These are phyloP conservation scores for Panthera tigris DNA, from an alignment of 2,113 vertebrate species.

Conservation along the genomic window DNA sequence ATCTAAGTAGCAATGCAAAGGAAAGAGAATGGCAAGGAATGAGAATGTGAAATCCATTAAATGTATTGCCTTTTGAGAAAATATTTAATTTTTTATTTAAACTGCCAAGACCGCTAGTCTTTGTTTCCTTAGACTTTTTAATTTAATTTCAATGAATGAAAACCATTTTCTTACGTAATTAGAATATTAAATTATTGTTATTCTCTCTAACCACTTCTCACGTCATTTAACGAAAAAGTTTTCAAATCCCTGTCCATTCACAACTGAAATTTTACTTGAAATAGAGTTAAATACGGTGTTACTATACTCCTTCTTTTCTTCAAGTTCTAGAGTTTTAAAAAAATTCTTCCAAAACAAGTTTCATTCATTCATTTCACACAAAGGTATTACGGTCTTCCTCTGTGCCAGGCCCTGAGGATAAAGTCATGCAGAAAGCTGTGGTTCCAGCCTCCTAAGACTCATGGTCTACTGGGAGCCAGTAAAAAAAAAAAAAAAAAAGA, in stretches of 20 bases:
- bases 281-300: neutral
- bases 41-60: neutral
- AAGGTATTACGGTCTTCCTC: neutral
- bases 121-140: neutral
- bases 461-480: neutral
- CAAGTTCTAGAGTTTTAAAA: neutral
- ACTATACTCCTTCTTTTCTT: neutral
- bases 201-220: neutral
- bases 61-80: neutral
- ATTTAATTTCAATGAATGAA: constrained; percentile 35
- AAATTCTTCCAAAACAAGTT: neutral
- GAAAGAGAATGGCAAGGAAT: neutral
- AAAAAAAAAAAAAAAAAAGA: neutral
- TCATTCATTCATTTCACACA: neutral
- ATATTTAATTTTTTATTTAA: neutral
- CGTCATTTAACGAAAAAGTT: neutral
- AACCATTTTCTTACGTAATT: neutral
- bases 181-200: constrained; percentile 6
- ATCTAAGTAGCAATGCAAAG: neutral
- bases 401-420: neutral
- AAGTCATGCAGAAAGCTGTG: neutral
- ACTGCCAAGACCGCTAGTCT: neutral
- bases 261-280: neutral
- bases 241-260: neutral
- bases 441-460: neutral